Evolutionary conservation across 2,797 vertebrate genomes (phyloP).

Genomic region (Alosa sapidissima): DNA sequence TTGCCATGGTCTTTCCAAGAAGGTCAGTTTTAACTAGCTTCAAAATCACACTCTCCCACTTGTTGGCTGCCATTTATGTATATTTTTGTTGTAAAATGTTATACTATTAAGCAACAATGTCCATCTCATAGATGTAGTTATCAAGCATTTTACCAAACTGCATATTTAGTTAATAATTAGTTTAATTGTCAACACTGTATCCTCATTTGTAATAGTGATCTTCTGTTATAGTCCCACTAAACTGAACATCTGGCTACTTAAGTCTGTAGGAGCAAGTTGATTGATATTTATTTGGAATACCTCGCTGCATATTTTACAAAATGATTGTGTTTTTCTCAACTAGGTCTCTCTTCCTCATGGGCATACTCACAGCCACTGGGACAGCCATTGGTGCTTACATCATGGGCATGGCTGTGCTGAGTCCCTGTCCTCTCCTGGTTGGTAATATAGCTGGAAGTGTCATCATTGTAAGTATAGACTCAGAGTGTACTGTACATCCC

Average conservation of each 20-base stretch:
- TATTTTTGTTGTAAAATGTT: background rate
- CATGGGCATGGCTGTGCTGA: conserved; percentile 64
- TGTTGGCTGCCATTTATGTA: background rate
- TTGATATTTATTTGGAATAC: background rate
- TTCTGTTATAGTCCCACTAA: background rate
- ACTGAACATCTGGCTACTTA: background rate
- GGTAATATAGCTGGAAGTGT: conserved; percentile 50
- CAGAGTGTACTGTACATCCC: background rate
- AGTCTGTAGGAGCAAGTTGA: background rate
- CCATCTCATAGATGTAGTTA: background rate
- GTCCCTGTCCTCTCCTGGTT: conserved; percentile 68
- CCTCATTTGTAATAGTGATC: background rate
- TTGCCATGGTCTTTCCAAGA: conserved; percentile 62
- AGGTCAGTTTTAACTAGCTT: conserved; percentile 53
- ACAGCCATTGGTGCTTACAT: conserved; percentile 66
- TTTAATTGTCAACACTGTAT: background rate
- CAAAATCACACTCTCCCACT: background rate
- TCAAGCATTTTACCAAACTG: background rate
- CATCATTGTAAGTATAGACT: conserved; percentile 63
- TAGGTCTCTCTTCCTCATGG: conserved; percentile 66
- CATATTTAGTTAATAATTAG: background rate
- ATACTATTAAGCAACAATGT: background rate
- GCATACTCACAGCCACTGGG: conserved; percentile 57
- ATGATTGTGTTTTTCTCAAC: background rate
- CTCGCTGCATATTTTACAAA: background rate